phyloP scores from a whole-genome alignment of 2,113 vertebrate genomes.

The Colossoma macropomum region DNA sequence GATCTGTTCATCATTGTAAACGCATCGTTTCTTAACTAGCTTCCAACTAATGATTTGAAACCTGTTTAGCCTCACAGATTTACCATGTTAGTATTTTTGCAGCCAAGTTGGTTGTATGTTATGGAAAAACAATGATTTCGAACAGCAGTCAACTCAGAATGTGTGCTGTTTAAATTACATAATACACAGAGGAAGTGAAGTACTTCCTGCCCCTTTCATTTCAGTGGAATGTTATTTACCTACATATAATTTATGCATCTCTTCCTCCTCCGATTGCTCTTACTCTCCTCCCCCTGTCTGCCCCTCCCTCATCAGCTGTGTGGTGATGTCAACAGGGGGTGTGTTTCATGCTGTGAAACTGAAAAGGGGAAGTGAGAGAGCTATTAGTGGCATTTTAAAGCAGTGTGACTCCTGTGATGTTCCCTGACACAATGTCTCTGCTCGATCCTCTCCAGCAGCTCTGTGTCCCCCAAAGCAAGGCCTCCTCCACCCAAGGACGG shows the following conservation, averaged over 20 bases:
- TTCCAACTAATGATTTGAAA: no score
- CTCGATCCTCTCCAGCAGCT: conserved; percentile 68
- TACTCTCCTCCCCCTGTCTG: no score
- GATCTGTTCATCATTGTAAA: no score
- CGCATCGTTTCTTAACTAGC: no score
- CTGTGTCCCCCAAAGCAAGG: conserved; percentile 46
- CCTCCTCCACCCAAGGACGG: conserved; percentile 2
- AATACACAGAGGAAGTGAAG: no score
- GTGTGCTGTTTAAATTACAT: no score
- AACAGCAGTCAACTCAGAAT: no score
- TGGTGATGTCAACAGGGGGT: conserved; percentile 2
- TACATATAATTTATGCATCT: not conserved
- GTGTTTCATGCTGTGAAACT: not conserved
- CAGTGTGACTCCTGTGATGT: not conserved
- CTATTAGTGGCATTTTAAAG: not conserved
- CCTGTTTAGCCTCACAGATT: no score
- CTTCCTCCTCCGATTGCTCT: not conserved
- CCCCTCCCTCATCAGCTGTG: not conserved
- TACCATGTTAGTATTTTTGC: no score
- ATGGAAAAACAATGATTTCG: no score
- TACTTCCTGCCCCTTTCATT: not conserved
- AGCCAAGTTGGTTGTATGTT: no score
- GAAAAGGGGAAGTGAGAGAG: conserved; percentile 31
- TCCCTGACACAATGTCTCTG: conserved; percentile 40
- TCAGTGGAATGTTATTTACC: not conserved